Evolutionary conservation across 2,797 vertebrate species (phyloP), one percentile per base, ranked within the genome.

Genomic region (Ispidina lecontei): DNA sequence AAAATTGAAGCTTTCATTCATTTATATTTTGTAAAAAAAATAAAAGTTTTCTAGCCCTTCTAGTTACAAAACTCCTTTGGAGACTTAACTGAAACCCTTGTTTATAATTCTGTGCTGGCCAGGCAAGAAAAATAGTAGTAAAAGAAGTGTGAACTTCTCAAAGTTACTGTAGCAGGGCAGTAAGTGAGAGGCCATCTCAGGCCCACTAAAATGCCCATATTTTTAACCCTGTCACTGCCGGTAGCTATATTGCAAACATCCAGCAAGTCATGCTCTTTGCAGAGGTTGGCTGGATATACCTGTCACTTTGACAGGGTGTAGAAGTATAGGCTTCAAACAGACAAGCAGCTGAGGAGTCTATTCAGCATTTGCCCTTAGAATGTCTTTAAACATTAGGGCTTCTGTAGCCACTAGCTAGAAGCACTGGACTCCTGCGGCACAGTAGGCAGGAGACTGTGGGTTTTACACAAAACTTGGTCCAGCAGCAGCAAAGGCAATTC

Each of bases 401-500:
- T 64, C 93, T 84, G 88, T 84, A 91, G 86, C 84, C 94, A 96
- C 91, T 95, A 94, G 95, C 87, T 91, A 28, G 28, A 94, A 86
- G 73, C 87, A 60, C 46, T 46, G 72, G 77, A 52, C 89, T 94
- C 91, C 95, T 33, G 84, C 54, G 12, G 51, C 3, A 1, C 55
- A 64, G 76, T 46, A 17, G 77, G 84, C 91, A 95, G 90, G 78
- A 89, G 88, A 10, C 33, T 4, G 20, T 25, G 82, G 90, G 59
- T 74, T 94, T 78, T 52, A 14, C 18, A 72, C 59, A 95, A 86
- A 97, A 96, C 93, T 92, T 97, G 97, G 97, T 96, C 95, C 97
- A 97, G 95, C 96, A 97, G 93, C 94, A 97, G 92, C 73, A 91
- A 97, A 97, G 91, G 90, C 73, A 90, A 73, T 95, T 97, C 96